Conservation (phyloP, 2,888 invertebrate genomes). For the Myopa tessellatipennis region DNA sequence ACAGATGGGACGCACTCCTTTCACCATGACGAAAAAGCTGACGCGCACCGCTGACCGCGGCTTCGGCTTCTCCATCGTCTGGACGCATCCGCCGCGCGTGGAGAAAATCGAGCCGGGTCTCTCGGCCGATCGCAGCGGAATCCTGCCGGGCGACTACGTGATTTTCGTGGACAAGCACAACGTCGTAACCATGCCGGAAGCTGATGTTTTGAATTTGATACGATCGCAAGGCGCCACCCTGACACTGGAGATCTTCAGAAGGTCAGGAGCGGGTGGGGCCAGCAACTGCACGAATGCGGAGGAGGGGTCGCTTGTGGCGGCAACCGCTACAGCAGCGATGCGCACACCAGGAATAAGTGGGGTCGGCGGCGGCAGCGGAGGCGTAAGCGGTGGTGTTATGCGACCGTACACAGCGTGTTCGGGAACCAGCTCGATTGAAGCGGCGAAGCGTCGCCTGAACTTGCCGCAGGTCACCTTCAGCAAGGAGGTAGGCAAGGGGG, state of each 20-base stretch:
- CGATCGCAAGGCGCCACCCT: slow-evolving; percentile 79
- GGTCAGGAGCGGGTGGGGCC: slow-evolving; percentile 61
- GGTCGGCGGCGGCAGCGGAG: too few relatives aligned
- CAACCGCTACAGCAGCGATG: slow-evolving; percentile 29
- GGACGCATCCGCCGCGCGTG: slow-evolving; percentile 89
- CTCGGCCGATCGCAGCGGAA: slow-evolving; percentile 85
- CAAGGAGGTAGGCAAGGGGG: slow-evolving; percentile 91
- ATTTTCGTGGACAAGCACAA: slow-evolving; percentile 90
- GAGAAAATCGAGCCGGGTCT: slow-evolving; percentile 85
- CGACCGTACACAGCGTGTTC: slow-evolving; percentile 80
- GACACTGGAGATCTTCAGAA: slow-evolving; percentile 77
- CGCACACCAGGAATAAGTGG: slow-evolving; percentile 14
- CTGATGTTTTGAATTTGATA: slow-evolving; percentile 74
- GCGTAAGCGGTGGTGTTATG: slow-evolving; percentile 51
- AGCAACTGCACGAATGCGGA: slow-evolving; percentile 25
- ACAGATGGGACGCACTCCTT: slow-evolving; percentile 80
- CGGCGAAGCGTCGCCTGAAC: slow-evolving; percentile 74
- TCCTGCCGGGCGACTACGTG: slow-evolving; percentile 86
- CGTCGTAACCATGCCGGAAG: slow-evolving; percentile 84
- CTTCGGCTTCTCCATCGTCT: slow-evolving; percentile 88
- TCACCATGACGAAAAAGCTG: slow-evolving; percentile 80
- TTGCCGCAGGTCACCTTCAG: slow-evolving; percentile 87
- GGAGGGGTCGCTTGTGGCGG: slow-evolving; percentile 4
- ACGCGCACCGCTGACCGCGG: slow-evolving; percentile 72
- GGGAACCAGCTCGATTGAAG: slow-evolving; percentile 73